Percentiles rank a stretch among this genome's conserved stretches.
phyloP scores from a whole-genome alignment of 2,888 invertebrate species.

The Pammene aurita region DNA sequence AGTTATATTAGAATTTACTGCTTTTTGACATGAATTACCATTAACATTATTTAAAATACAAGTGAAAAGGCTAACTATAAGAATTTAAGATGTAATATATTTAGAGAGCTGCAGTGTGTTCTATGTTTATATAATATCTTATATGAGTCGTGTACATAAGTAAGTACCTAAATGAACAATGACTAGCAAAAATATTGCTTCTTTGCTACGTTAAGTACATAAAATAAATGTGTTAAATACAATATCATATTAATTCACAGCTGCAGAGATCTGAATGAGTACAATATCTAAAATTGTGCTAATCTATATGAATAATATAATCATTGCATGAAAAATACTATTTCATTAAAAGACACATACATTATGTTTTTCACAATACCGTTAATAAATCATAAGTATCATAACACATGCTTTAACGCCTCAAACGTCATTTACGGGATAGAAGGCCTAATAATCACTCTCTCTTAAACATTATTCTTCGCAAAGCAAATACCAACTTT shows the following conservation, averaged over 20 bases:
- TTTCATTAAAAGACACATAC: too few relatives aligned
- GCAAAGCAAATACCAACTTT: too few relatives aligned
- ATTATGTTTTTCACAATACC: too few relatives aligned
- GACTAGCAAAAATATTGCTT: slow-evolving; percentile 55
- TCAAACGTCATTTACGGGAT: too few relatives aligned
- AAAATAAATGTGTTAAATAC: slow-evolving; percentile 18
- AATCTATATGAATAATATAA: background rate
- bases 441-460: too few relatives aligned
- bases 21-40: background rate
- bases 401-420: too few relatives aligned
- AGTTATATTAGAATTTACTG: background rate
- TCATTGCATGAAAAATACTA: background rate
- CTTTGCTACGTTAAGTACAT: slow-evolving; percentile 47
- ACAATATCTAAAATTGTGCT: background rate
- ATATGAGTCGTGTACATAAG: background rate
- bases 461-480: too few relatives aligned
- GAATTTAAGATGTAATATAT: background rate
- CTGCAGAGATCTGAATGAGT: background rate
- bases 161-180: slow-evolving; percentile 37
- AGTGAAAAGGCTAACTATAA: slow-evolving; percentile 16
- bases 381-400: too few relatives aligned
- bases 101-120: slow-evolving; percentile 7
- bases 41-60: background rate
- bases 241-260: slow-evolving; percentile 10
- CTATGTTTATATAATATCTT: slow-evolving; percentile 8